Evolutionary conservation across 2,113 vertebrate genomes (phyloP).

Genomic region (Melanocharis versteri): DNA sequence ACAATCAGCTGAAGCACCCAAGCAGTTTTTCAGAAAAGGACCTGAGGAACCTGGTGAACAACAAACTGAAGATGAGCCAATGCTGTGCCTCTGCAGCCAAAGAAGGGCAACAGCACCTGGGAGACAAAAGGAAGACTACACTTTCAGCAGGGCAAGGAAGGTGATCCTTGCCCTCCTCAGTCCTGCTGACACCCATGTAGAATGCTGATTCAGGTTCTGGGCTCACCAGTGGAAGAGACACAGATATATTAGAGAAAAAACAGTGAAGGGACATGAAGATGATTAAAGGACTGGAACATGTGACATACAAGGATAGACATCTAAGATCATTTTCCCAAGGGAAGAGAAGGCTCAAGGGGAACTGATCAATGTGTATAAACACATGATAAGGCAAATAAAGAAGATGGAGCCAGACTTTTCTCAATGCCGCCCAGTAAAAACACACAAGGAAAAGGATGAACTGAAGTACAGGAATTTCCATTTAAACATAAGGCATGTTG

Average conservation of each 20-base stretch:
- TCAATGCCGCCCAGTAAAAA: not conserved
- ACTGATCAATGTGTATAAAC: not conserved
- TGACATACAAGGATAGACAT: not conserved
- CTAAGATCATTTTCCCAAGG: not conserved
- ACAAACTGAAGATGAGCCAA: not conserved
- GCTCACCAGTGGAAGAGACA: not conserved
- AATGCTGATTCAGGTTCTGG: not conserved
- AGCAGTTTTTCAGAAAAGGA: not conserved
- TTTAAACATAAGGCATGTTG: not conserved
- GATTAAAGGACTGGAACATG: not conserved
- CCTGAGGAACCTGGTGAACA: not conserved
- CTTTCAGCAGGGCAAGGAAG: not conserved
- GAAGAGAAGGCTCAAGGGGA: not conserved
- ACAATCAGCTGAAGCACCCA: not conserved
- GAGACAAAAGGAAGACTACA: not conserved
- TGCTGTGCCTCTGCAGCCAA: not conserved
- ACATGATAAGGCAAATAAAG: not conserved
- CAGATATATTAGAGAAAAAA: not conserved
- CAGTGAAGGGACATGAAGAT: not conserved
- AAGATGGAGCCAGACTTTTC: not conserved
- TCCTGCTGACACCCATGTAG: not conserved
- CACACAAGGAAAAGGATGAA: not conserved
- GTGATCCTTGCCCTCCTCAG: not conserved
- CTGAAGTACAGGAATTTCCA: not conserved
- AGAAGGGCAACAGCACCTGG: not conserved